A percentile compares a stretch with the other conserved stretches of the same genome.
Evolutionary conservation across 1,140 invertebrate genomes (phyloP).

Genomic region (Zeugodacus cucurbitae): DNA sequence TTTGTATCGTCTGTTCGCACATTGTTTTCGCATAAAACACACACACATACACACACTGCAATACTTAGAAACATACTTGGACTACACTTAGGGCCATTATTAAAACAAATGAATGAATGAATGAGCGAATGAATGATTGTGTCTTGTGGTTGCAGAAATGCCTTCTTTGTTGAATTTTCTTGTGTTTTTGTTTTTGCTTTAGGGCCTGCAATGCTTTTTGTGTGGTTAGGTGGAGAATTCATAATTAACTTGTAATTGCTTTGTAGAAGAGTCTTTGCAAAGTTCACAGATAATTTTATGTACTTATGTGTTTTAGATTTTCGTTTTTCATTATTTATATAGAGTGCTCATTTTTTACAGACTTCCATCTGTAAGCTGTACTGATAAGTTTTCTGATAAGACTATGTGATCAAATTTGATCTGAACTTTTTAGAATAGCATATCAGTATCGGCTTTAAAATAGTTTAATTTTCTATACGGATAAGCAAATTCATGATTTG

Average conservation of each 20-base stretch:
- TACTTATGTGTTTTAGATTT: no score
- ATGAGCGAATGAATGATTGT: background rate
- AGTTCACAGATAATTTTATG: no score
- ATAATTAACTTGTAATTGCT: background rate
- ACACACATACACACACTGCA: background rate
- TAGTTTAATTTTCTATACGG: no score
- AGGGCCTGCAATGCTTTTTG: background rate
- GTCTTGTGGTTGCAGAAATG: background rate
- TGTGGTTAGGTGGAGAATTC: background rate
- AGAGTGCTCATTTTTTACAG: no score
- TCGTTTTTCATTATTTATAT: no score
- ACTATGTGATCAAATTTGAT: no score
- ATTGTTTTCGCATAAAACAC: background rate
- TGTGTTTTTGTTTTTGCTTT: background rate
- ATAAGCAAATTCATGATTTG: no score
- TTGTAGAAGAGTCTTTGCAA: background rate
- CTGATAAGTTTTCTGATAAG: no score
- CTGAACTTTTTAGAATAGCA: no score
- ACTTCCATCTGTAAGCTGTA: no score
- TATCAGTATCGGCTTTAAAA: no score
- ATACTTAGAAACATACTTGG: no score
- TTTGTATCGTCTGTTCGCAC: background rate
- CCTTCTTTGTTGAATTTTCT: background rate
- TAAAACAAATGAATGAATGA: slow-evolving; percentile 17
- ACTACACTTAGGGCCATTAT: background rate